A percentile compares a stretch with the other conserved stretches of the same genome.
Evolutionary conservation across 2,113 vertebrate species (phyloP).

Genomic region (Ceyx cyanopectus): DNA sequence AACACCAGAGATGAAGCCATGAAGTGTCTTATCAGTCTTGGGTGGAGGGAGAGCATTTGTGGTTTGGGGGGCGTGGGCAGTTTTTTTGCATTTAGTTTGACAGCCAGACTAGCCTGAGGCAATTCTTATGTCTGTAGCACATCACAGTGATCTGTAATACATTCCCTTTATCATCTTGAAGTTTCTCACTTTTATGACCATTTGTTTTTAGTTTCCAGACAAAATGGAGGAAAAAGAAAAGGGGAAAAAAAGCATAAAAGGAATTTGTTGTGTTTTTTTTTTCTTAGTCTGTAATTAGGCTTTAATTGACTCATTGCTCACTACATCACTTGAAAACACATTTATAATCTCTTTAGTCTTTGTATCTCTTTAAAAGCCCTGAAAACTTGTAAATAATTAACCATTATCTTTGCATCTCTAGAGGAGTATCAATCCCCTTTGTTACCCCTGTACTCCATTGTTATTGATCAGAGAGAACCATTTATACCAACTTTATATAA

Average conservation of each 20-base stretch:
- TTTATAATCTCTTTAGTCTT: conserved; percentile 22
- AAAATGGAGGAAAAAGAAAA: background rate
- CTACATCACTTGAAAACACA: conserved; percentile 27
- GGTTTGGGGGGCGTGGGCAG: background rate
- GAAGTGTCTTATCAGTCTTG: background rate
- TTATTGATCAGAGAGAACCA: conserved; percentile 33
- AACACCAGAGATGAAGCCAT: background rate
- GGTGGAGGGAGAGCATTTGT: background rate
- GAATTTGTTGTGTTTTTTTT: background rate
- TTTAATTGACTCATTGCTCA: conserved; percentile 34
- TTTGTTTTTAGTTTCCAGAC: background rate
- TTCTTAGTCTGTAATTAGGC: background rate
- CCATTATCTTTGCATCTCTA: conserved; percentile 21
- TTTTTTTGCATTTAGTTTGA: background rate
- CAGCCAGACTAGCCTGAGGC: background rate
- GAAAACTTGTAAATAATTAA: conserved; percentile 16
- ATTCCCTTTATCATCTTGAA: background rate
- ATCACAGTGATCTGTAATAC: background rate
- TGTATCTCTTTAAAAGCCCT: conserved; percentile 17
- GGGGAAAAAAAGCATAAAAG: background rate
- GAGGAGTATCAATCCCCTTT: background rate
- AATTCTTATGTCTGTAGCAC: background rate
- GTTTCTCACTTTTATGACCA: background rate
- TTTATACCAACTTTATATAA: background rate
- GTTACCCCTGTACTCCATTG: background rate